A percentile compares a stretch with the other conserved stretches of the same genome.
Evolutionary conservation across 1,140 invertebrate genomes (phyloP).

Genomic region (Dendrolimus kikuchii): DNA sequence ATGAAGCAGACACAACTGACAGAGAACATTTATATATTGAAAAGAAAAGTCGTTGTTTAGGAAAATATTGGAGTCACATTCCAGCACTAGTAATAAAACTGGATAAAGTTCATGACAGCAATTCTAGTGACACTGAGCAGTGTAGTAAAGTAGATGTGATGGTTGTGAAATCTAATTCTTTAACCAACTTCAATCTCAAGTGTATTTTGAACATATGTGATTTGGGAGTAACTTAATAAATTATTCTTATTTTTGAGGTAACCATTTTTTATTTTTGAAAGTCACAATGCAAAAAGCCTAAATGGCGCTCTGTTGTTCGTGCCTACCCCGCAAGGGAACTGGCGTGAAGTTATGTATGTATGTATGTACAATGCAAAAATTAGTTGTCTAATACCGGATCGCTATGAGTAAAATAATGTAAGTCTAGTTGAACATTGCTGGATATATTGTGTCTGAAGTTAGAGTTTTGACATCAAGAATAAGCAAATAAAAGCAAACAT

Average conservation of each 20-base stretch:
- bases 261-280: neutral
- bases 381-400: no score
- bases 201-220: conserved; percentile 30
- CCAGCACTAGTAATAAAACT: conserved; percentile 49
- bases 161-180: conserved; percentile 23
- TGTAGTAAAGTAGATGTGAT: conserved; percentile 21
- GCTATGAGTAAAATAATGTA: no score
- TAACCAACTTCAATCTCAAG: conserved; percentile 14
- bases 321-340: no score
- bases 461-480: no score
- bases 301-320: no score
- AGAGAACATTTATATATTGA: conserved; percentile 36
- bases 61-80: conserved; percentile 71
- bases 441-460: no score
- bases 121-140: conserved; percentile 8
- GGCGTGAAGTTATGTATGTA: no score
- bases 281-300: neutral
- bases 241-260: conserved; percentile 3
- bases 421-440: no score
- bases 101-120: conserved; percentile 24
- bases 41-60: conserved; percentile 54
- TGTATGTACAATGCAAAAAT: no score
- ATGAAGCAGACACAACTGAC: conserved; percentile 22
- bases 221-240: conserved; percentile 28
- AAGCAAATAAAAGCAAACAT: no score